These are phyloP conservation scores for Brenthis ino DNA, from an alignment of 2,888 invertebrate species.

Conservation along the genomic window DNA sequence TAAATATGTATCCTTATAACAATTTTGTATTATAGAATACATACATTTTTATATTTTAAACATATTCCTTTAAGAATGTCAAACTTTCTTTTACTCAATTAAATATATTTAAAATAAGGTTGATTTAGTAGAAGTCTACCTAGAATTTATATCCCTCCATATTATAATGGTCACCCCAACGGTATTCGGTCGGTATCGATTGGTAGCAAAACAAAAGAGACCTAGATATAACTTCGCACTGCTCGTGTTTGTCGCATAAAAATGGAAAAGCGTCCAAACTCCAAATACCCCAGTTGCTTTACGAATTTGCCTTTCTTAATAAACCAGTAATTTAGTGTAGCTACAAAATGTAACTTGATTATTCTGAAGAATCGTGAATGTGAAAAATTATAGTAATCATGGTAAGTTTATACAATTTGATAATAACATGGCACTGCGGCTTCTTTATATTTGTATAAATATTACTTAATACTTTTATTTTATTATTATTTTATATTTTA, in stretches of 20 bases:
- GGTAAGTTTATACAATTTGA: constrained; percentile 35
- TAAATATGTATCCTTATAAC: background rate
- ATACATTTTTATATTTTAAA: background rate
- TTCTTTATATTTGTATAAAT: background rate
- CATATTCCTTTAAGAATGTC: background rate
- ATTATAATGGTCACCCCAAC: constrained; percentile 64
- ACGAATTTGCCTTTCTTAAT: constrained; percentile 20
- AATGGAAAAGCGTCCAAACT: constrained; percentile 68
- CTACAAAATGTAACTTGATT: constrained; percentile 40
- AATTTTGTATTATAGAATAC: background rate
- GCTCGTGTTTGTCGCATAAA: constrained; percentile 74
- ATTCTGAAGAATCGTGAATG: constrained; percentile 15
- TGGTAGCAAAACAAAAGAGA: constrained; percentile 63
- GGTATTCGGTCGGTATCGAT: constrained; percentile 67
- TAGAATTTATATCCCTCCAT: constrained; percentile 20
- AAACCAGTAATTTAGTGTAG: constrained; percentile 22
- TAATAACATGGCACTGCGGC: background rate
- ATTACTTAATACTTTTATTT: too few species aligned
- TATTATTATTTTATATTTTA: too few species aligned
- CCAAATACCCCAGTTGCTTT: constrained; percentile 47
- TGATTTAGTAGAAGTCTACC: background rate
- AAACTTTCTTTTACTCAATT: background rate
- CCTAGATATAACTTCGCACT: constrained; percentile 56
- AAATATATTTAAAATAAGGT: too few species aligned
- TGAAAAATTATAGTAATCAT: constrained; percentile 31